These are phyloP conservation scores for Philopotamus ludificatus DNA, from an alignment of 1,140 invertebrate species.

Conservation along the genomic window DNA sequence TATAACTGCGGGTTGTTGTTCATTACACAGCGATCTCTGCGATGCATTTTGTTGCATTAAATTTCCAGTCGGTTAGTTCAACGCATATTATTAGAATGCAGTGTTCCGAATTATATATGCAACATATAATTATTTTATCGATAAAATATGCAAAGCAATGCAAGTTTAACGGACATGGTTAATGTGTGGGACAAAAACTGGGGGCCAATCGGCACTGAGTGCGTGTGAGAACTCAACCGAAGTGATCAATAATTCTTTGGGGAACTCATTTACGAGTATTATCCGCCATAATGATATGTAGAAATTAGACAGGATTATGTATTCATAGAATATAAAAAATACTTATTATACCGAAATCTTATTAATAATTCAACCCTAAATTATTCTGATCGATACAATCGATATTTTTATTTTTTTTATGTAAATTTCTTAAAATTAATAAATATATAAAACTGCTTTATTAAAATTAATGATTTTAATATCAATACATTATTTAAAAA, in stretches of 20 bases:
- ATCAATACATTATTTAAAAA: not conserved
- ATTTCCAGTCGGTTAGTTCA: slow-evolving; percentile 21
- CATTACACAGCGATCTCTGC: slow-evolving; percentile 17
- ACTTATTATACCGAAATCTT: too few species aligned
- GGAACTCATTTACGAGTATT: too few species aligned
- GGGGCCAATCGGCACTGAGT: not conserved
- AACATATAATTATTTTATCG: slow-evolving; percentile 37
- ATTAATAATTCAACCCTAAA: too few species aligned
- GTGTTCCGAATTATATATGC: slow-evolving; percentile 28
- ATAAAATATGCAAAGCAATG: slow-evolving; percentile 37
- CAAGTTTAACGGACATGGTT: not conserved
- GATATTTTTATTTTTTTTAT: not conserved
- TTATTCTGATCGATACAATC: too few species aligned
- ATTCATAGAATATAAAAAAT: too few species aligned
- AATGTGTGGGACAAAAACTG: not conserved
- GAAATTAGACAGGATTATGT: not conserved
- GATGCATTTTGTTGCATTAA: slow-evolving; percentile 16
- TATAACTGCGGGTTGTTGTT: slow-evolving; percentile 22
- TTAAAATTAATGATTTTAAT: not conserved
- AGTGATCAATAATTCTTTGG: not conserved
- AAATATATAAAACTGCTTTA: too few species aligned
- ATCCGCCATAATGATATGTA: not conserved
- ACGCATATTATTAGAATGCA: slow-evolving; percentile 32
- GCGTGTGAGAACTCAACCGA: not conserved
- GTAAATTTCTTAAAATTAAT: too few species aligned